These are phyloP conservation scores for Tenualosa ilisha DNA, from an alignment of 2,797 vertebrate genomes.

Conservation along the genomic window DNA sequence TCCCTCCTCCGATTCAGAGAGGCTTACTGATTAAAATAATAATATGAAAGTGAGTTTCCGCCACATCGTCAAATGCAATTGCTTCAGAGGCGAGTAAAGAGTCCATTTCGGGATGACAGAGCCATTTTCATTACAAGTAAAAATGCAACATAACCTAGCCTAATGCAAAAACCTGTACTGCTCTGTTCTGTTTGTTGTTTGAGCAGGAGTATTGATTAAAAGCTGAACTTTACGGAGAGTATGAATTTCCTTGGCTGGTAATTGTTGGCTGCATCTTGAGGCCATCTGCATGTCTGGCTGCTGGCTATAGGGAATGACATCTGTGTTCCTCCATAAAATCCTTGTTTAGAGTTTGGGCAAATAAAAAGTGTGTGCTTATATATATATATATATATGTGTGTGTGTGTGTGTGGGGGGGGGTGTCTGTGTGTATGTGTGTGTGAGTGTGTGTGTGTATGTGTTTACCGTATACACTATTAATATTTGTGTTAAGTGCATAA, in stretches of 20 bases:
- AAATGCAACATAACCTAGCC: neutral
- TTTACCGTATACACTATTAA: neutral
- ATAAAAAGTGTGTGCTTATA: slow-evolving; percentile 7
- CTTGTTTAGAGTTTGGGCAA: neutral
- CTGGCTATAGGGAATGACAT: slow-evolving; percentile 6
- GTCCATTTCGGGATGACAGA: slow-evolving; percentile 8
- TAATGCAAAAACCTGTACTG: neutral
- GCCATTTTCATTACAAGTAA: neutral
- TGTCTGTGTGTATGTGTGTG: slow-evolving; percentile 18
- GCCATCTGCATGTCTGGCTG: neutral
- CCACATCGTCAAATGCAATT: neutral
- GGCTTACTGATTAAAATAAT: slow-evolving; percentile 3
- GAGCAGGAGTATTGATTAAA: neutral
- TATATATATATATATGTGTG: neutral
- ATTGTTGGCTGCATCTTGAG: neutral
- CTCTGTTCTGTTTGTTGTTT: neutral
- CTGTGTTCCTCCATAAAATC: slow-evolving; percentile 13
- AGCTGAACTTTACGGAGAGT: neutral
- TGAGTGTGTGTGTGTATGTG: slow-evolving; percentile 21
- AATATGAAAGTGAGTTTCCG: slow-evolving; percentile 17
- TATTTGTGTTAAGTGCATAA: neutral
- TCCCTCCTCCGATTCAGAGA: neutral
- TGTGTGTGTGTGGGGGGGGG: slow-evolving; percentile 21
- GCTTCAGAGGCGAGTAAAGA: neutral
- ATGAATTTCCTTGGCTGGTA: slow-evolving; percentile 12